Evolutionary conservation across 2,797 vertebrate genomes (phyloP), one percentile per base, ranked within the genome.

Genomic region (Micrastur ruficollis): DNA sequence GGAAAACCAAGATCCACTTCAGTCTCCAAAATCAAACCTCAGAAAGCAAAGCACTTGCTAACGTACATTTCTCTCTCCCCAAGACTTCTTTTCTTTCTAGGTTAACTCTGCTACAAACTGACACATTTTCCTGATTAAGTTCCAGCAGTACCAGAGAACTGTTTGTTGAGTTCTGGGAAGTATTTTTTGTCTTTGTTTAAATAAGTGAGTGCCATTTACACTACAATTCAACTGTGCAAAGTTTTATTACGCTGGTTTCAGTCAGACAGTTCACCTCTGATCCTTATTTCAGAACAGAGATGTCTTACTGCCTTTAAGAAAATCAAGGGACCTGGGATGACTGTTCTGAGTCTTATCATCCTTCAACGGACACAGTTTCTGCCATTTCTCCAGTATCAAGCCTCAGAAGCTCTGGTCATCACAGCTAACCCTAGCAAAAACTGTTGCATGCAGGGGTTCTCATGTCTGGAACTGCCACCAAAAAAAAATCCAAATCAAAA

Each of bases 1-100:
- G 93, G 74, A 95, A 96, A 61, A 97, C 47, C 2, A 19, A 86
- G 58, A 90, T 49, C 42, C 46, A n/a, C 62, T 84, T 97, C 81
- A 97, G 56, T 21, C 71, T 72, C 58, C 90, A 86, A 72, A 78
- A 40, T 20, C 68, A 74, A 81, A 74, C 22, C 55, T 80, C 15
- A 6, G 40, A 62, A 67, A 53, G 19, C 3, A 11, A 94, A 40
- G 22, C 8, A 47, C 13, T 55, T 81, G 36, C 21, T 63, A 40
- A 31, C 0, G 2, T 13, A 32, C 32, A 23, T 31, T 66, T 58
- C 25, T 49, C 12, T 40, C 50, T 47, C 38, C 32, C 38, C 21
- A 53, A 40, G 44, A 66, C 21, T 62, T 66, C 32, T 79, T 29
- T 8, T 25, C 21, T 49, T 91, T 80, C 73, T 67, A 68, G 46